Evolutionary conservation across 2,797 vertebrate species (phyloP), one percentile per base, ranked within the genome.

Genomic region (Chloroceryle inda): DNA sequence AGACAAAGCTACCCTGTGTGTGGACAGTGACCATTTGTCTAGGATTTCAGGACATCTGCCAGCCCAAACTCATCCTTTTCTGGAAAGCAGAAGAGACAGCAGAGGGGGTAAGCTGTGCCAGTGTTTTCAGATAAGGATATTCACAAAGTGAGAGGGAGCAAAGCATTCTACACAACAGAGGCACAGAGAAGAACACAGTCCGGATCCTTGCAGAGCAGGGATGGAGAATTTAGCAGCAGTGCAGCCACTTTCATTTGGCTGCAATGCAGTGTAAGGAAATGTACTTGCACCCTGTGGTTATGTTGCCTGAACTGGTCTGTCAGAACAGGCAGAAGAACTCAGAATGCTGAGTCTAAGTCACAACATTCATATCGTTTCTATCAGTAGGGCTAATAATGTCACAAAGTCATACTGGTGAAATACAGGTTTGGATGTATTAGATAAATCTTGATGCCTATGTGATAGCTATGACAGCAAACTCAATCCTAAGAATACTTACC

Each of bases 381-480:
- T 33, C 59, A 82, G 63, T 35, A 47, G 59, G 23, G 26, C 8
- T 79, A 31, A 82, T 44, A 76, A 71, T 40, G 7, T 40, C 38
- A 44, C 49, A 29, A 61, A 69, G 29, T 5, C 40, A n/a, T 80
- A 29, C 5, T 47, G 67, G 29, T 33, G 24, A 79, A 92, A 67
- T 26, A 20, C 15, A 82, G 13, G 13, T 42, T 91, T 67, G 73
- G 24, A 44, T 47, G 35, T 15, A 49, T 62, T 76, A 38, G 67
- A 75, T 23, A 59, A 75, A 52, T 37, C 66, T 62, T 64, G 20
- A 59, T 69, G 55, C 44, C 68, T 55, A 15, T 35, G 26, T 56
- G 45, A 68, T 23, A 75, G 49, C 74, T 84, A 10, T 74, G 74
- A 85, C 42, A 91, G 42, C 50, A 91, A 45, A 93, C 15, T 13